phyloP scores from a whole-genome alignment of 2,797 vertebrate species.

The Coreius guichenoti region DNA sequence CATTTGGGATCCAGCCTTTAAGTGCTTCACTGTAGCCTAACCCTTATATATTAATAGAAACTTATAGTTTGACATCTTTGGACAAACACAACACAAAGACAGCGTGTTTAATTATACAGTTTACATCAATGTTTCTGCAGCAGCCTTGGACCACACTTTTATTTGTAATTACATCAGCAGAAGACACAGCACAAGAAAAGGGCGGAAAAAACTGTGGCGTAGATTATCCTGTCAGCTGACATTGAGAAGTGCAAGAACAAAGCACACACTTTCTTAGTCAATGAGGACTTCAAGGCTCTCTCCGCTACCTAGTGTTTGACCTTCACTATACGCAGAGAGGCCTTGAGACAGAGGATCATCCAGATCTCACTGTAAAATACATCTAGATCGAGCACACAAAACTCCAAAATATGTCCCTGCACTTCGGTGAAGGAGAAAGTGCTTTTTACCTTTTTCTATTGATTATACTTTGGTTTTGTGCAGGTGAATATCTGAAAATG shows the following conservation, averaged over 20 bases:
- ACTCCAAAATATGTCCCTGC: conserved; percentile 31
- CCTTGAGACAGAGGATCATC: conserved; percentile 82
- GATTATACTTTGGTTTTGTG: not conserved
- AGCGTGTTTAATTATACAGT: conserved; percentile 48
- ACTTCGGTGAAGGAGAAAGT: not conserved
- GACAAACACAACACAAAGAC: conserved; percentile 23
- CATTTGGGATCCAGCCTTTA: too few relatives aligned
- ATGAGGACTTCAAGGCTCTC: conserved; percentile 83
- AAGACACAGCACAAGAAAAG: conserved; percentile 48
- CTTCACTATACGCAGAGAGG: conserved; percentile 81
- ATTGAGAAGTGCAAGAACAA: conserved; percentile 79
- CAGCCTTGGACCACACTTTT: conserved; percentile 48
- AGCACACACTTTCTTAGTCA: conserved; percentile 81
- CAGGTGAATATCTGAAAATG: not conserved
- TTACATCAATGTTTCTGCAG: conserved; percentile 50
- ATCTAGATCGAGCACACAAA: not conserved
- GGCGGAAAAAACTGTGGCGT: conserved; percentile 32
- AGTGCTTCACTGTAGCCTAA: not conserved
- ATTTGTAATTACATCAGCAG: conserved; percentile 61
- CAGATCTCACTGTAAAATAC: conserved; percentile 77
- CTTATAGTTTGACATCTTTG: conserved; percentile 5
- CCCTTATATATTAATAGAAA: not conserved
- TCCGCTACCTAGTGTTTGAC: conserved; percentile 78
- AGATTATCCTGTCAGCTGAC: conserved; percentile 75
- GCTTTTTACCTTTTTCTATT: not conserved